Percentiles rank a stretch among this genome's conserved stretches.
phyloP scores from a whole-genome alignment of 2,888 invertebrate species.

The Thereva nobilitata region DNA sequence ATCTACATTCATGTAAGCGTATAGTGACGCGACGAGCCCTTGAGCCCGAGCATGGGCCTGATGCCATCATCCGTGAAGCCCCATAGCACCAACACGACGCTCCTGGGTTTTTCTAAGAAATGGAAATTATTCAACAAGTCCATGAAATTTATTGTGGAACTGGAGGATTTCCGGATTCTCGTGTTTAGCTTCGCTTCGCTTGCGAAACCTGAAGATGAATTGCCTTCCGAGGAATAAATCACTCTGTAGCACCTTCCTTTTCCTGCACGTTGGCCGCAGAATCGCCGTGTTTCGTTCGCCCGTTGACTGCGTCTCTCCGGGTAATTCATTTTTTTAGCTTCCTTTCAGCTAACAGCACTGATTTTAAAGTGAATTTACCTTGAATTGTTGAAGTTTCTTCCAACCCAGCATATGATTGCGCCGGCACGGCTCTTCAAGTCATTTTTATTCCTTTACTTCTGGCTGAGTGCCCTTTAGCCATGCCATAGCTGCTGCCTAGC shows the following conservation, averaged over 20 bases:
- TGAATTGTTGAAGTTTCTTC: too few species aligned
- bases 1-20: conserved; percentile 20
- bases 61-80: conserved; percentile 5
- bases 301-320: neutral
- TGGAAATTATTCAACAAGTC: conserved; percentile 42
- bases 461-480: too few species aligned
- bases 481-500: too few species aligned
- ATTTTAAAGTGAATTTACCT: too few species aligned
- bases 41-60: neutral
- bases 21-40: conserved; percentile 12
- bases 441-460: too few species aligned
- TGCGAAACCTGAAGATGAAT: conserved; percentile 41
- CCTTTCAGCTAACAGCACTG: too few species aligned
- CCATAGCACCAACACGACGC: neutral
- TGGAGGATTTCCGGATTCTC: conserved; percentile 40
- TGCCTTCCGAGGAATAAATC: conserved; percentile 39
- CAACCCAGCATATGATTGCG: too few species aligned
- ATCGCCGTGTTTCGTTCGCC: neutral
- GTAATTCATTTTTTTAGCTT: too few species aligned
- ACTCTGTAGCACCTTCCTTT: conserved; percentile 32
- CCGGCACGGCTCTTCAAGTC: too few species aligned
- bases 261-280: neutral
- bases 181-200: conserved; percentile 39
- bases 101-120: conserved; percentile 26
- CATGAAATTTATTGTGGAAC: conserved; percentile 41